Base-by-base conservation (phyloP, 1,140 invertebrate genomes). In the Eurosta solidaginis region DNA sequence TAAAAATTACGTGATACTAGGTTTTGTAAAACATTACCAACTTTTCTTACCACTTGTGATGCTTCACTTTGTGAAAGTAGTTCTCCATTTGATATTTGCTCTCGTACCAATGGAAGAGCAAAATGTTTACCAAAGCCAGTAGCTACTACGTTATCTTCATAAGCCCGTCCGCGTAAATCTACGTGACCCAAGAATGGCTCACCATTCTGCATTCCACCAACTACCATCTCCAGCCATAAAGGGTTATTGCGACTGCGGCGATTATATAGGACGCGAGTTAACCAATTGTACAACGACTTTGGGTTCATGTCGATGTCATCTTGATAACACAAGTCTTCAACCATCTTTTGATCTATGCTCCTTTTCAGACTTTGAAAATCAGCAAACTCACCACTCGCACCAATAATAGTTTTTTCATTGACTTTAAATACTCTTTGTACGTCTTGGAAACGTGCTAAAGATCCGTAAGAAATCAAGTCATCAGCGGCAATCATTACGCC, bases 121-220 rank as follows among this genome's bases (percentile, higher is more conserved):
- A 99, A 92, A 84, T 98, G 94, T 0, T 93, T 91, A 22, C 96
- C 97, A 88, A 95, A 96, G 2, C 97, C 97, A 77, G 96, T 96
- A 4, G 95, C 93, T 63, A 98, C 93, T 1, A 93, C 91, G 63
- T 92, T 91, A 83, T 96, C 94, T 84, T 92, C 90, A 87, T 94
- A 98, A n/a, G 96, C 95, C n/a, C 94, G 95, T 17, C 97, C 97
- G 74, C 98, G 91, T 87, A 97, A 96, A 88, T 98, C 96, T 1
- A 98, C 94, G 79, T 93, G 93, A 22, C 96, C 97, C 20, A 99
- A 89, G 88, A 95, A 98, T 42, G 92, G 92, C 73, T 89, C 89
- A 12, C 90, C 91, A 81, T 92, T 89, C 88, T 92, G 92, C 49
- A 97, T 89, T 3, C 97, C 96, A 84, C 93, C 97, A 75, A 99